These are phyloP conservation scores for Stomatorhinus ivindoensis DNA, from an alignment of 2,113 vertebrate genomes.

Conservation along the genomic window DNA sequence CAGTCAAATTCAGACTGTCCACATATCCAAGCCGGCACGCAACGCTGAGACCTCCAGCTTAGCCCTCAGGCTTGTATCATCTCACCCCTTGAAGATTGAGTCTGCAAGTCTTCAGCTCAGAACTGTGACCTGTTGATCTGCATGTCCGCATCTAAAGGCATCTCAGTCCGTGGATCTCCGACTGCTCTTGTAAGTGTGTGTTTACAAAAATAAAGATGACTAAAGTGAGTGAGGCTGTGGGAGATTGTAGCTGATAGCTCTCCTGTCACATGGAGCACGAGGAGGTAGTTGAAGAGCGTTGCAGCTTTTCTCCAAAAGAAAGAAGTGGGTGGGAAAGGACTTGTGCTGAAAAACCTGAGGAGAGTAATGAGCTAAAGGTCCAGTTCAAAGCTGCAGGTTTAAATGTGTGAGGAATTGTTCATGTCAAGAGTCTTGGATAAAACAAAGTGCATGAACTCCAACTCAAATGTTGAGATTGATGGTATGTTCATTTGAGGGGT, in stretches of 20 bases:
- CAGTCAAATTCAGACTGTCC: slow-evolving; percentile 42
- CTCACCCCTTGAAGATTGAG: slow-evolving; percentile 41
- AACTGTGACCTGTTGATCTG: slow-evolving; percentile 48
- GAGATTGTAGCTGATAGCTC: not conserved
- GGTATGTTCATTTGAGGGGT: not conserved
- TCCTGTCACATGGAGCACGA: not conserved
- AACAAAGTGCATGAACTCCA: not conserved
- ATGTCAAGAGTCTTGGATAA: not conserved
- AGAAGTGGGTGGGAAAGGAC: not conserved
- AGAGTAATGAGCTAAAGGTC: not conserved
- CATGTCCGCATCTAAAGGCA: slow-evolving; percentile 37
- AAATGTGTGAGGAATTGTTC: not conserved
- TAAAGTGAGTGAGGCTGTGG: not conserved
- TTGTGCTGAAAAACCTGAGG: not conserved
- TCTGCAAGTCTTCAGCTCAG: not conserved
- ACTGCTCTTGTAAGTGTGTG: not conserved
- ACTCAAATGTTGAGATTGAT: not conserved
- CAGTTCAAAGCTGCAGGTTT: not conserved
- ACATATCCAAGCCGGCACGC: slow-evolving; percentile 25
- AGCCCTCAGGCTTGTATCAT: slow-evolving; percentile 54
- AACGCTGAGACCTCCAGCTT: not conserved
- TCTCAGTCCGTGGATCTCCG: not conserved
- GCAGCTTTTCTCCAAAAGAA: not conserved
- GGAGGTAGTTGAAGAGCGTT: not conserved
- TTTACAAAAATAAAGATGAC: not conserved